These are phyloP conservation scores for Spea multiplicata DNA, from an alignment of 2,113 vertebrate species.

Conservation along the genomic window DNA sequence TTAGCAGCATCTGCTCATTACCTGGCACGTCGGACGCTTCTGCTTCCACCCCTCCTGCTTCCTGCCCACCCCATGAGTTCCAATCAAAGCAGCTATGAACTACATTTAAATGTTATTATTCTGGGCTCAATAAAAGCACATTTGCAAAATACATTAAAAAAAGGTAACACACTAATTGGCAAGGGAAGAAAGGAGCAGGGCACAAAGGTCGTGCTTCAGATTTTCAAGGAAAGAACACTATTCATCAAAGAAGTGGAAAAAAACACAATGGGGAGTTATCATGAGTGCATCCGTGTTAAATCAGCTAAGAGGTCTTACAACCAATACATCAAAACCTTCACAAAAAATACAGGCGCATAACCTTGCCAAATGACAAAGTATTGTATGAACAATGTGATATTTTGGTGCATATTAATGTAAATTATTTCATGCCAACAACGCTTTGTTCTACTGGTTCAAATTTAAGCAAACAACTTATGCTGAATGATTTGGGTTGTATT, in stretches of 20 bases:
- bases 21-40: constrained; percentile 50
- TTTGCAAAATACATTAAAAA: background rate
- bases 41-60: constrained; percentile 31
- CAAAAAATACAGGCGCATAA: too few species aligned
- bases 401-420: background rate
- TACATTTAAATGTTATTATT: constrained; percentile 37
- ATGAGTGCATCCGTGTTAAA: background rate
- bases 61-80: constrained; percentile 35
- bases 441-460: background rate
- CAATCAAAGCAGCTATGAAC: constrained; percentile 36
- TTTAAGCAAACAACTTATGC: background rate
- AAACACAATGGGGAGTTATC: background rate
- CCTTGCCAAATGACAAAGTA: background rate
- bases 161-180: constrained; percentile 5
- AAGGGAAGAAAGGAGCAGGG: background rate
- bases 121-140: constrained; percentile 36
- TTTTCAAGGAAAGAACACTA: background rate
- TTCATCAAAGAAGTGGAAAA: background rate
- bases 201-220: background rate
- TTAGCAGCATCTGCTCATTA: constrained; percentile 85
- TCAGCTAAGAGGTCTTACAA: constrained; percentile 1
- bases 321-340: background rate
- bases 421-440: background rate
- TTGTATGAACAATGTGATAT: background rate
- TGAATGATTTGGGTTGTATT: background rate